phyloP scores from a whole-genome alignment of 2,797 vertebrate species.

The Erpetoichthys calabaricus region DNA sequence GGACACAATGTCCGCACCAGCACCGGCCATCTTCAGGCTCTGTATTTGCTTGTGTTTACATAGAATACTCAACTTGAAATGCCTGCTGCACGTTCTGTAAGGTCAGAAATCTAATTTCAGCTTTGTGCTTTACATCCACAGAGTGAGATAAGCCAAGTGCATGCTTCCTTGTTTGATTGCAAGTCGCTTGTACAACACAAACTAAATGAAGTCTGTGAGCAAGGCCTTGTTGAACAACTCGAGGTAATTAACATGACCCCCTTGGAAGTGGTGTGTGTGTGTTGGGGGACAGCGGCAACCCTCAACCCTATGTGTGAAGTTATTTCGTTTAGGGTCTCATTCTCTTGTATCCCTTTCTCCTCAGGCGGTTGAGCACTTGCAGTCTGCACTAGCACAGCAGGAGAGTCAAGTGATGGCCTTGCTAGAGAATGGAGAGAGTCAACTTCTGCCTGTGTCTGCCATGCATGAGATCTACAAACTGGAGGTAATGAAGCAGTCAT shows the following conservation, averaged over 20 bases:
- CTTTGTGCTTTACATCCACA: conserved; percentile 31
- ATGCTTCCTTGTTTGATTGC: conserved; percentile 59
- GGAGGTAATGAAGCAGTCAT: conserved; percentile 43
- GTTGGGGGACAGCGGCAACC: conserved; percentile 1
- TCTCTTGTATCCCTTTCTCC: neutral
- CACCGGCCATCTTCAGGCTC: no score
- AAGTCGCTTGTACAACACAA: conserved; percentile 39
- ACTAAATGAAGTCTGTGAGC: conserved; percentile 30
- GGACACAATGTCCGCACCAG: no score
- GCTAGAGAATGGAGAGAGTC: conserved; percentile 40
- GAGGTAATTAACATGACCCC: conserved; percentile 46
- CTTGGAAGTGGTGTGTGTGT: conserved; percentile 1
- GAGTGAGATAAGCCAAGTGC: conserved; percentile 56
- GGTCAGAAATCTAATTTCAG: no score
- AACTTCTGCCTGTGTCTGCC: conserved; percentile 32
- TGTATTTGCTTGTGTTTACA: no score
- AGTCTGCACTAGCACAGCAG: conserved; percentile 42
- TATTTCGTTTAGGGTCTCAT: neutral
- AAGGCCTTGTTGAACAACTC: conserved; percentile 38
- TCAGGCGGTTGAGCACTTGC: conserved; percentile 23
- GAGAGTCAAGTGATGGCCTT: conserved; percentile 46
- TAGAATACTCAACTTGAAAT: no score
- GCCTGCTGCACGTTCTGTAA: no score
- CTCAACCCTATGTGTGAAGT: conserved; percentile 2
- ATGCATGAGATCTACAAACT: conserved; percentile 53